Base-by-base conservation (phyloP, 2,888 invertebrate species). In the Epinotia ramella region DNA sequence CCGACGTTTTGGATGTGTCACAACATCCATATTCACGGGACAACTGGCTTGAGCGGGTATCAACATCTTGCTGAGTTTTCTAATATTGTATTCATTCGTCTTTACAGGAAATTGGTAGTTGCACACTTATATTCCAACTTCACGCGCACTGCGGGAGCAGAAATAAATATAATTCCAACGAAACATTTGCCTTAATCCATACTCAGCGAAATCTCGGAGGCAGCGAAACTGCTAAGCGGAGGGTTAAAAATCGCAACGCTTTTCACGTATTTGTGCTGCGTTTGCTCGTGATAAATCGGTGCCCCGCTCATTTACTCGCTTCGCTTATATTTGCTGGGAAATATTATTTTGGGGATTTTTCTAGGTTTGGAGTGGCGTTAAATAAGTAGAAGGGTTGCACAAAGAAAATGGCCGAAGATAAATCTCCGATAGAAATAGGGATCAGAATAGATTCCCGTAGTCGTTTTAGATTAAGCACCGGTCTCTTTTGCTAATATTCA, bases 201-300 rank as follows among this genome's bases (percentile, higher is more conserved):
- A 53, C 60, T 49, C 70, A 53, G 64, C 65, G 40, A 66, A 74
- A 70, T 70, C 70, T 71, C 65, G 65, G 70, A 70, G 68, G 65
- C 70, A 66, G 63, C 68, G 18, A 62, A 60, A 62, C 67, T 65
- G 60, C 49, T 60, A 65, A 66, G 70, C 75, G 70, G 59, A 24
- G 74, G 60, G 75, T 73, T 73, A 73, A 75, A 75, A 75, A 71
- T 71, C 53, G 70, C 75, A 65, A 56, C 60, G 59, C 59, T 28
- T 75, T 64, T 53, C 66, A 13, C 46, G 44, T 46, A 28, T 75
- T 70, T 71, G 53, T 70, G 53, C 70, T 70, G 53, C 75, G 65
- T 75, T 49, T 70, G 65, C 64, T 62, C 40, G 75, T 75, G 75
- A 75, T 75, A 71, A 71, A 75, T 75, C 59, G 75, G 53, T 40